Evolutionary conservation across 2,888 invertebrate species (phyloP), one percentile per base, ranked within the genome.

Genomic region (Philereme transversata): DNA sequence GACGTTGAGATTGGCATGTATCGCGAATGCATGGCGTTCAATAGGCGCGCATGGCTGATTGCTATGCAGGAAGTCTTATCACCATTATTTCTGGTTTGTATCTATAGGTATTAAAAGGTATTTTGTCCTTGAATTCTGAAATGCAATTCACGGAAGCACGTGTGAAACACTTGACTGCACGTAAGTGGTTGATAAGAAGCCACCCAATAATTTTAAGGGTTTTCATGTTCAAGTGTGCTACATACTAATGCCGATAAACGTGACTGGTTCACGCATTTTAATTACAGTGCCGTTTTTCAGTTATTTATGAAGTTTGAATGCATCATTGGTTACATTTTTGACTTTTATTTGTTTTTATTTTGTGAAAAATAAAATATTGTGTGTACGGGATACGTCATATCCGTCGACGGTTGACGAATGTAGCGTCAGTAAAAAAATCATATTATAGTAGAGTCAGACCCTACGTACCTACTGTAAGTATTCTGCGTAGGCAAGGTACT

Each of bases 1-100:
- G 22, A 36, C 9, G 5, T 47, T 51, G 47, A 44, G 48, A 50
- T 61, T 57, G 61, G 61, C 61, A 61, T 61, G 61, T 36, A 48
- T 5, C 48, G 44, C 38, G 47, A 35, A 43, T 53, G 61, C 61
- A 61, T 57, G 61, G 52, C n/a, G 46, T 54, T 46, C 53, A 54
- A 45, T 45, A 7, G 5, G 53, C 46, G 40, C 40, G 61, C 61
- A 61, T 61, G 57, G 34, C 22, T 60, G 11, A 40, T 11, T 47
- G 51, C 51, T 7, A 34, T n/a, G 5, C 43, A 55, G 41, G 22
- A 46, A 34, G 22, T 44, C 9, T 9, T 51, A 10, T 41, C 43
- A 35, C 4, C 45, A 45, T 36, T 35, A 33, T 47, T 36, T 36
- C n/a, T 56, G 36, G 36, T 44, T 57, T 34, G 45, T 40, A 5